Base-by-base conservation (phyloP, 2,113 vertebrate species). In the Chlorocebus sabaeus region DNA sequence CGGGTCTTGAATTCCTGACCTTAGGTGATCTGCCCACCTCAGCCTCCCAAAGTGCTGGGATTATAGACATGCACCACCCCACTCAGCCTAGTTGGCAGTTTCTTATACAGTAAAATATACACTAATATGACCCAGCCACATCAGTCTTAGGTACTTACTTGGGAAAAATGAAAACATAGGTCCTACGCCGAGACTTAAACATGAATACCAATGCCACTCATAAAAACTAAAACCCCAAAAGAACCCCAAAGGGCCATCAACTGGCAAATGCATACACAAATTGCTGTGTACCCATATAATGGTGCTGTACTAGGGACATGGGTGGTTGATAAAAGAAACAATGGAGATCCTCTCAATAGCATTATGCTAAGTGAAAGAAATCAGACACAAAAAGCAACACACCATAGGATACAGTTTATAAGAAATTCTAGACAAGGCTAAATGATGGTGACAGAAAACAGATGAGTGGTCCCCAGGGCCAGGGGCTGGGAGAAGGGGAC, bases 241-340 rank as follows among this genome's bases (percentile, higher is more conserved):
- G 43, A 50, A 68, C 18, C 38, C 40, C 22, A 68, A 16, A 25
- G 13, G 68, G 35, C 68, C 68, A 38, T 38, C 35, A 70, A 32
- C 43, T n/a, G 45, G 43, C 43, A 35, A 68, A 25, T 9, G 32
- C 30, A 50, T 25, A 50, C 22, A 68, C 61, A 68, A 68, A 45
- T 16, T 25, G 7, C 12, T 0, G 8, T 30, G 35, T 1, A 23
- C 13, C 23, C 64, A 35, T 0, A 8, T 2, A 7, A 18, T 0
- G 27, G 18, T 12, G 52, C 32, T 50, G 23, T 8, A 1, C 8
- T 50, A 48, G 17, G 45, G 45, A 10, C 11, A 25, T 18, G 30
- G 8, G 11, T 55, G 48, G 6, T 17, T 72, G 45, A 75, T 7
- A 27, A 22, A 9, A 50, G 52, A 17, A 12, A 13, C 68, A 1